Base-by-base conservation (phyloP, 2,113 vertebrate species). In the Dendrocopos noguchii region DNA sequence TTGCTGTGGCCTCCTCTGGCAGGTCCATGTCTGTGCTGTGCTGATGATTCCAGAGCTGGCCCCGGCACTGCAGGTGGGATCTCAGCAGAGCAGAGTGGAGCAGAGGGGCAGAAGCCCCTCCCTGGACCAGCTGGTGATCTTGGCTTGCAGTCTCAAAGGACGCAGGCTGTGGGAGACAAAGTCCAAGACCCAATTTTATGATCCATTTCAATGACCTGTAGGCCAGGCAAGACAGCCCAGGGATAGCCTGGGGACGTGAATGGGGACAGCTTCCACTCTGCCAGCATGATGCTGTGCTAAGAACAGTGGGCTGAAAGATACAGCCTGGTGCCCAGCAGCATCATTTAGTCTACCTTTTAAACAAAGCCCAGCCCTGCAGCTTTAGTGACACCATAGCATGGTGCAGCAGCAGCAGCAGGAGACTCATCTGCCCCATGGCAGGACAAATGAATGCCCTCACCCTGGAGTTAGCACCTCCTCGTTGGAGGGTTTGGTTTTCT, bases 371-470 rank as follows among this genome's bases (percentile, higher is more conserved):
- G 24, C 59, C 64, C 27, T 20, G 10, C 1, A 6, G 33, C 53
- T 76, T 39, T 2, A 1, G 12, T 53, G 16, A 1, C 25, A 4
- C 25, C 18, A 2, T 4, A 2, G 28, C 2, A 10, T 1, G 14
- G 12, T 24, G 39, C 64, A n/a, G 57, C 25, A 28, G n/a, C n/a
- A 28, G 57, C 25, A 28, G 61, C 27, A 36, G 36, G 13, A 53
- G 61, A 47, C 47, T 50, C 60, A 79, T 44, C 47, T 56, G 15
- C 50, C 22, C 50, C 50, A 24, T 25, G n/a, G 53, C 70, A 60
- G 46, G 27, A 20, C 20, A 28, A 14, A 14, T 3, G 10, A 22
- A 7, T 18, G 15, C 25, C n/a, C 79, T 27, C 29, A 19, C 52
- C 74, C 56, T 22, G 5, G 14, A 18, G 7, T 8, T 33, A 28